Base-by-base conservation (phyloP, 2,113 vertebrate species). In the Pitta sordida region DNA sequence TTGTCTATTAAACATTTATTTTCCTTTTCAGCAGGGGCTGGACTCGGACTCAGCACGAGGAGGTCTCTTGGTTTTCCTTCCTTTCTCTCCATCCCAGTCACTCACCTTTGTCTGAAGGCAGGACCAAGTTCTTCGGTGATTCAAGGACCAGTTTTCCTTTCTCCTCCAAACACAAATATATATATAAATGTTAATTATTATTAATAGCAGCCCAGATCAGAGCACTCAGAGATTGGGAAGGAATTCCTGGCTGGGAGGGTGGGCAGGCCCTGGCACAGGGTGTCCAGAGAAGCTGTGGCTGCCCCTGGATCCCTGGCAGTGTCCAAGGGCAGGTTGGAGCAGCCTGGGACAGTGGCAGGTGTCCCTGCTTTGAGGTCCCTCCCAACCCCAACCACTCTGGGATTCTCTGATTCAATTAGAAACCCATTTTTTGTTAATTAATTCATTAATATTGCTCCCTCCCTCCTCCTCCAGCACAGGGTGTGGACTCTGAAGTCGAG, bases 241-340 rank as follows among this genome's bases (percentile, higher is more conserved):
- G 30, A 70, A 30, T 70, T 62, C 0, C 21, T 55, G 29, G 39
- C 29, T 13, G 0, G 2, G 39, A 69, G 46, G 46, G 0, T 3
- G 53, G 18, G 11, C 11, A n/a, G 53, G 53, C 53, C 29, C 43
- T 85, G 82, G 43, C 36, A 32, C 21, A 76, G 43, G 26, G 3
- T 59, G 3, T 52, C 52, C 53, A 60, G 63, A 60, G 53, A 1
- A 24, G 83, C 41, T 70, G 34, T 3, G 14, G 74, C 64, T 55
- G 11, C 7, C 11, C 34, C 75, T 77, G 62, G 17, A 70, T 55
- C 65, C 24, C 49, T 87, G 74, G 74, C 0, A 63, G 7, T 34
- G 23, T 0, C 48, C 74, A 3, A 15, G 46, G 19, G 39, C 5
- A 2, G 39, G 63, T 0, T 69, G 55, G 73, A 53, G 46, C 64